These are phyloP conservation scores for Sciurus carolinensis DNA, from an alignment of 2,797 vertebrate genomes.

Conservation along the genomic window DNA sequence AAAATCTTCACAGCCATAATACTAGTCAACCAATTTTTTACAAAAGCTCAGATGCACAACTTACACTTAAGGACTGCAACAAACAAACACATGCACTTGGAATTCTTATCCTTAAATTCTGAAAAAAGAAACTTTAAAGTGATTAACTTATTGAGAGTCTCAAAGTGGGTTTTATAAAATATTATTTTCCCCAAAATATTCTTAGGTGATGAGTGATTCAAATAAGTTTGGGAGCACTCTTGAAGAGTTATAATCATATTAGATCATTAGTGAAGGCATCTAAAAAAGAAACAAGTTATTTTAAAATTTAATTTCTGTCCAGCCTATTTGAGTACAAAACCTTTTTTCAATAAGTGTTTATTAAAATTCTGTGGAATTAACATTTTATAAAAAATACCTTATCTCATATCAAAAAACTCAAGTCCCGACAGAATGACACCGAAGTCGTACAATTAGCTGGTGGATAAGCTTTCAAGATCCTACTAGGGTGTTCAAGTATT, in stretches of 20 bases:
- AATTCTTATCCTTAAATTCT: slow-evolving; percentile 35
- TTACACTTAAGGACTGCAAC: background rate
- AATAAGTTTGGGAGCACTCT: background rate
- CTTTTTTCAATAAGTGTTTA: slow-evolving; percentile 4
- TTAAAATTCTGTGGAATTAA: slow-evolving; percentile 46
- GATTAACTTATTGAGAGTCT: background rate
- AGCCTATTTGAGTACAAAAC: slow-evolving; percentile 42
- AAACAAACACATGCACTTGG: background rate
- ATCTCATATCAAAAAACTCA: slow-evolving; percentile 3
- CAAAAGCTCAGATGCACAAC: slow-evolving; percentile 33
- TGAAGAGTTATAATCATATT: background rate
- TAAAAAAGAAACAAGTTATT: background rate
- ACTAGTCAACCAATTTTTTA: background rate
- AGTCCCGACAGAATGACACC: background rate
- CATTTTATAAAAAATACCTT: background rate
- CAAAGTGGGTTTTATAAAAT: background rate
- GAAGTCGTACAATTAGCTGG: background rate
- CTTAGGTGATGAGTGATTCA: background rate
- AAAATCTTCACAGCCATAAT: background rate
- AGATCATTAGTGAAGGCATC: background rate
- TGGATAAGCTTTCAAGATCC: background rate
- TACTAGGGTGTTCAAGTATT: background rate
- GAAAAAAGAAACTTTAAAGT: slow-evolving; percentile 3
- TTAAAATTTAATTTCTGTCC: slow-evolving; percentile 3
- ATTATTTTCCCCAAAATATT: slow-evolving; percentile 33